Evolutionary conservation across 2,113 vertebrate species (phyloP).

Genomic region (Campylomormyrus tamandua): DNA sequence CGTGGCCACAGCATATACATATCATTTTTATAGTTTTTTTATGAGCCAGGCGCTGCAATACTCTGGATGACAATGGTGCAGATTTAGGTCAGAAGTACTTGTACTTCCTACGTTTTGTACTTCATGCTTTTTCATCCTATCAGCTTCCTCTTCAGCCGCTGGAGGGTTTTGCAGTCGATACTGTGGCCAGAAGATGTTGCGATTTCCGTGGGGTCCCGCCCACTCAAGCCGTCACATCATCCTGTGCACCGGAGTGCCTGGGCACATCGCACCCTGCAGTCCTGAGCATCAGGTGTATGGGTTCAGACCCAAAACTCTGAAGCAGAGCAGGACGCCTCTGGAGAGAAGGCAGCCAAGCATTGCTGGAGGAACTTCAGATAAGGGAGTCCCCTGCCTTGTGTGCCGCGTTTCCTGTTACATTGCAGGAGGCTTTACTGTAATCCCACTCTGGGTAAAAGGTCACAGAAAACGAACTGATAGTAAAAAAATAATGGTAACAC

Average conservation of each 20-base stretch:
- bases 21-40: too few species aligned
- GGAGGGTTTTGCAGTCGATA: not conserved
- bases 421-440: not conserved
- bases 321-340: not conserved
- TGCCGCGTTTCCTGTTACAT: not conserved
- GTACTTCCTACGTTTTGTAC: not conserved
- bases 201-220: not conserved
- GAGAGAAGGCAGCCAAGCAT: not conserved
- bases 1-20: too few species aligned
- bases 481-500: not conserved
- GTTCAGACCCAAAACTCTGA: not conserved
- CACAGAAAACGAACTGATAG: not conserved
- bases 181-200: not conserved
- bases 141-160: not conserved
- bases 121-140: not conserved
- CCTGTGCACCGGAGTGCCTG: not conserved
- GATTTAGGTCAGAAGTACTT: not conserved
- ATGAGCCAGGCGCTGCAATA: not conserved
- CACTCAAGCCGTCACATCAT: not conserved
- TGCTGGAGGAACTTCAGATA: not conserved
- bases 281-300: not conserved
- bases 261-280: not conserved
- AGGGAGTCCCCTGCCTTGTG: not conserved
- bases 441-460: not conserved
- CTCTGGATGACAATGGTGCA: not conserved